phyloP scores from a whole-genome alignment of 1,140 invertebrate genomes.

The Drosophila navojoa region DNA sequence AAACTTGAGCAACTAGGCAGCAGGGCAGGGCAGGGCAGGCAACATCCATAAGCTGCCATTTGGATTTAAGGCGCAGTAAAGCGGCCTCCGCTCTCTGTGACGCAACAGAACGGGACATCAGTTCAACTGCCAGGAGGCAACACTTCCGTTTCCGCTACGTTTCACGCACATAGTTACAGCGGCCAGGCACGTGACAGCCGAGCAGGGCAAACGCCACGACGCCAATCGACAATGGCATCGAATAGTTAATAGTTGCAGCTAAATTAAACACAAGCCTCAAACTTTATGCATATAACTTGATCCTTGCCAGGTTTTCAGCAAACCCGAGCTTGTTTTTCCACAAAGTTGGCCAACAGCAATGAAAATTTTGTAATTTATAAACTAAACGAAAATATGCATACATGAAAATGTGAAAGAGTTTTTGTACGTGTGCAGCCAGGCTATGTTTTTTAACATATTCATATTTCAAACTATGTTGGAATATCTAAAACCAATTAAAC shows the following conservation, averaged over 20 bases:
- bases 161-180: slow-evolving; percentile 45
- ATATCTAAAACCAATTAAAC: too few species aligned
- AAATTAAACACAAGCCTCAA: not conserved
- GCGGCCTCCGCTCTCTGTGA: slow-evolving; percentile 37
- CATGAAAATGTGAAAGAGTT: not conserved
- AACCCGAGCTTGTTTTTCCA: too few species aligned
- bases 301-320: too few species aligned
- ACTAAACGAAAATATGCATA: not conserved
- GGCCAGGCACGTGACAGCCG: slow-evolving; percentile 42
- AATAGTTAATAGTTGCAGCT: not conserved
- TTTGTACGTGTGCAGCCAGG: not conserved
- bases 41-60: slow-evolving; percentile 25
- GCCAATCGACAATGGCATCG: slow-evolving; percentile 23
- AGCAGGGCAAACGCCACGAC: slow-evolving; percentile 25
- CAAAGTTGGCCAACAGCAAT: too few species aligned
- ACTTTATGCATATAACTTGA: too few species aligned
- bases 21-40: not conserved
- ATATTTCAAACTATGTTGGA: too few species aligned
- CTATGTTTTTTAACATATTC: not conserved
- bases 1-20: not conserved
- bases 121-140: slow-evolving; percentile 49
- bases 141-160: slow-evolving; percentile 62
- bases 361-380: too few species aligned
- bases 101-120: slow-evolving; percentile 26
- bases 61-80: slow-evolving; percentile 63